These are phyloP conservation scores for Gasterosteus aculeatus DNA, from an alignment of 2,113 vertebrate species.

Conservation along the genomic window DNA sequence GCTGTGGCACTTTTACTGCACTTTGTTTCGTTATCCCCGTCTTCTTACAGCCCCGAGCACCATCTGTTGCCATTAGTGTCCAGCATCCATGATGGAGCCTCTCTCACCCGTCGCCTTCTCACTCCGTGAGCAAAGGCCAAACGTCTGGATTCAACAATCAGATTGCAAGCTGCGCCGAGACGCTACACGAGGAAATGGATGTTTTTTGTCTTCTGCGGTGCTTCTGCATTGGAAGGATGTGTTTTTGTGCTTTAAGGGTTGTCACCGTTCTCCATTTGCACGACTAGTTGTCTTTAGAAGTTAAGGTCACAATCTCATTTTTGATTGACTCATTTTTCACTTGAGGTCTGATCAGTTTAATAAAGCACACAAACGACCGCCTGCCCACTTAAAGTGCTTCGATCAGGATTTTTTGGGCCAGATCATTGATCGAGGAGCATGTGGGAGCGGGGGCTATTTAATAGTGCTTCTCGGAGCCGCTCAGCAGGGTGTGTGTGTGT, in stretches of 20 bases:
- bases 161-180: background rate
- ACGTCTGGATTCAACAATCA: conserved; percentile 33
- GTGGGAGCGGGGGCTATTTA: too few relatives aligned
- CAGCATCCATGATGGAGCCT: conserved; percentile 46
- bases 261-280: background rate
- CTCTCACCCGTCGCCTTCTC: conserved; percentile 26
- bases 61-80: conserved; percentile 63
- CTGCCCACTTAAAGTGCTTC: too few relatives aligned
- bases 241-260: background rate
- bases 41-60: conserved; percentile 42
- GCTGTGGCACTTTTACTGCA: conserved; percentile 46
- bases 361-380: too few relatives aligned
- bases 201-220: background rate
- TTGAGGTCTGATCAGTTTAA: background rate
- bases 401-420: too few relatives aligned
- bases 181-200: background rate
- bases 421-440: too few relatives aligned
- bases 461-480: too few relatives aligned
- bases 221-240: background rate
- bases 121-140: conserved; percentile 34
- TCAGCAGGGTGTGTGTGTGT: background rate
- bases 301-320: background rate
- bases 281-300: background rate
- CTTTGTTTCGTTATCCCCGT: conserved; percentile 36
- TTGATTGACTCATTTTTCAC: too few relatives aligned